Percentiles rank a stretch among this genome's conserved stretches.
phyloP scores from a whole-genome alignment of 37 sponge, comb jelly and placozoan genomes.

The Chondrosia reniformis region DNA sequence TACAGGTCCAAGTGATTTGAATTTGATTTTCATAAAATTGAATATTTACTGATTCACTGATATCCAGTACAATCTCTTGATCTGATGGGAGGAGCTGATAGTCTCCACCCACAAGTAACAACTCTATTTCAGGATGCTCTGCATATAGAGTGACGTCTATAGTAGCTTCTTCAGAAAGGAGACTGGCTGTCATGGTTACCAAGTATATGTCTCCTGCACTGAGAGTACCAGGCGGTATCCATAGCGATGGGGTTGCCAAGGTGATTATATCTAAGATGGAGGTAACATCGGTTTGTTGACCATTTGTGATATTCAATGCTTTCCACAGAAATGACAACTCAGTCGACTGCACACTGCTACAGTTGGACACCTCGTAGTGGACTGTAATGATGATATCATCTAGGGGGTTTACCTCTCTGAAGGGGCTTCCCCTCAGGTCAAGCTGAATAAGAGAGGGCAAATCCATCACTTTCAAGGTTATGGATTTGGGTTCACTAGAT shows the following conservation, averaged over 20 bases:
- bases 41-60: not conserved
- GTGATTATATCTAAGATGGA: not conserved
- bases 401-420: not conserved
- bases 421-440: not conserved
- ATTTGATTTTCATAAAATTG: not conserved
- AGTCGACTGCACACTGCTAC: not conserved
- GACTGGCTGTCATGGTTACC: conserved; percentile 13
- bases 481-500: not conserved
- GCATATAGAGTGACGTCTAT: not conserved
- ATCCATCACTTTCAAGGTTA: not conserved
- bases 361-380: not conserved
- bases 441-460: not conserved
- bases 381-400: conserved; percentile 19
- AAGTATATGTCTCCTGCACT: not conserved
- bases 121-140: not conserved
- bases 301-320: not conserved
- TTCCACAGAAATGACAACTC: not conserved
- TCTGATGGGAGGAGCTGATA: not conserved
- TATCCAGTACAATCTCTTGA: not conserved
- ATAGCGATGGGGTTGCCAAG: conserved; percentile 8
- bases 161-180: not conserved
- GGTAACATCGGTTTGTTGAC: not conserved
- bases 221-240: conserved; percentile 27
- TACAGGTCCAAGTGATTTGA: no score
- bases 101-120: conserved; percentile 7